A percentile compares a stretch with the other conserved stretches of the same genome.
Conservation (phyloP, 1,140 invertebrate genomes). For the Macrotrachela quadricornifera region DNA sequence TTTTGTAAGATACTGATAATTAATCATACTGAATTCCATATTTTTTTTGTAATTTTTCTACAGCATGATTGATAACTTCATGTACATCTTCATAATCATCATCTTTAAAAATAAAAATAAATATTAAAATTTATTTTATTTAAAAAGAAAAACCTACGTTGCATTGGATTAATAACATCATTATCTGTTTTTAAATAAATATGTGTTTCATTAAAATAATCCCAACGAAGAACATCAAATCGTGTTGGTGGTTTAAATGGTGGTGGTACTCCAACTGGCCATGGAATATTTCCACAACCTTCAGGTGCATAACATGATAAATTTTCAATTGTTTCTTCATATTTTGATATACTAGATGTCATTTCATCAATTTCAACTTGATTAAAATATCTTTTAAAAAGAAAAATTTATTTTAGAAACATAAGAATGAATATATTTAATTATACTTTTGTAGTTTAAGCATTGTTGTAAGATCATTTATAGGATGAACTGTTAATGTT, state of each 20-base stretch:
- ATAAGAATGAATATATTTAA: no score
- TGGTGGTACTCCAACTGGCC: slow-evolving; percentile 55
- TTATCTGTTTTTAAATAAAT: slow-evolving; percentile 34
- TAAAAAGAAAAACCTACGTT: slow-evolving; percentile 13
- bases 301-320: slow-evolving; percentile 26
- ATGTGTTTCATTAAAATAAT: slow-evolving; percentile 59
- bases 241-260: slow-evolving; percentile 45
- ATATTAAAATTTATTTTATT: slow-evolving; percentile 1
- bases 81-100: slow-evolving; percentile 44
- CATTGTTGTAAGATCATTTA: slow-evolving; percentile 3
- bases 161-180: slow-evolving; percentile 20
- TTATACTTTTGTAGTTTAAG: neutral
- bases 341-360: slow-evolving; percentile 16
- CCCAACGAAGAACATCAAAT: slow-evolving; percentile 64
- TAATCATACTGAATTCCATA: slow-evolving; percentile 28
- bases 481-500: slow-evolving; percentile 8
- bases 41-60: slow-evolving; percentile 36
- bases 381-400: slow-evolving; percentile 34
- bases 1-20: slow-evolving; percentile 7
- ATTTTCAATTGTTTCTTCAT: slow-evolving; percentile 24
- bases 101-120: slow-evolving; percentile 17
- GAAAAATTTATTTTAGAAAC: no score
- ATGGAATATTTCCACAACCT: slow-evolving; percentile 29
- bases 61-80: slow-evolving; percentile 40
- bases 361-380: slow-evolving; percentile 29